Base-by-base conservation (phyloP, 2,113 vertebrate species). In the Abramis brama region DNA sequence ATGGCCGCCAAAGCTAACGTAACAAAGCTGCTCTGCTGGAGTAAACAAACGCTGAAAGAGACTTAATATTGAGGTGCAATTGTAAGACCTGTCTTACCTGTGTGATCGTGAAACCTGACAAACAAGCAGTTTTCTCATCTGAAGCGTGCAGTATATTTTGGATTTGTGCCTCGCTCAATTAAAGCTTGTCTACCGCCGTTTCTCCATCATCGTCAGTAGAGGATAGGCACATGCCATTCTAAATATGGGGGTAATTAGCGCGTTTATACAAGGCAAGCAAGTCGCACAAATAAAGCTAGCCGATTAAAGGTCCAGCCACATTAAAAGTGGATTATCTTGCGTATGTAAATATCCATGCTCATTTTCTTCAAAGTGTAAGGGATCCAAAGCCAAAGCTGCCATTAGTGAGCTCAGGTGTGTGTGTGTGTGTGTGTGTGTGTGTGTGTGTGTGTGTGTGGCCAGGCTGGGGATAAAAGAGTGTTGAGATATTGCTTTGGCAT, bases 181-280 rank as follows among this genome's bases (percentile, higher is more conserved):
- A 64, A 43, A 60, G 1, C 6, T 6, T 80, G 59, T 78, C 50
- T 59, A 23, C 30, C 6, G 0, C 10, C 23, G 25, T n/a, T 70
- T 64, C 36, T 21, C 64, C 23, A 23, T 83, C 45, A 19, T 8
- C 27, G 33, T 68, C 43, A 13, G 17, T 68, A 55, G 88, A 25
- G 57, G 86, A 85, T 6, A 71, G 89, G 91, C 92, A 92, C 92
- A 92, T 93, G 92, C 84, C 87, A 86, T 87, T 91, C 91, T 92
- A 93, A 93, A 92, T 92, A 75, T 50, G 90, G 91, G 80, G 60
- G 78, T 88, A 93, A 93, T 94, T 91, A 93, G 89, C 91, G 89
- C 89, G 83, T 94, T 93, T 92, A 91, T 94, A 93, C 82, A 83
- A 87, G 84, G 89, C 90, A 86, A 87, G 74, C 89, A 90, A 91